Percentiles rank a stretch among this genome's conserved stretches.
Conservation (phyloP, 2,797 vertebrate species). For the Tiaroga cobitis region DNA sequence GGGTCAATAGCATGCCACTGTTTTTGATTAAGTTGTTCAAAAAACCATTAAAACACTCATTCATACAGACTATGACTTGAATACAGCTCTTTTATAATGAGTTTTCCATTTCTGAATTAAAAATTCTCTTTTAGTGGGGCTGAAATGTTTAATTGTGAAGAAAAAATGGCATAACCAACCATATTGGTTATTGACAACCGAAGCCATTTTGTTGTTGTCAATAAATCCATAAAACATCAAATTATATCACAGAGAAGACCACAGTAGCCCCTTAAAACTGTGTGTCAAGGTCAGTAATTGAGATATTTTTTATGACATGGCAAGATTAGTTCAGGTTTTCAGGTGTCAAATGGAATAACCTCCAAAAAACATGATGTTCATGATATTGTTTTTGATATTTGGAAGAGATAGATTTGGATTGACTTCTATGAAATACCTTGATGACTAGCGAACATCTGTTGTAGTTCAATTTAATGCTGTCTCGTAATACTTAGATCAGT, state of each 20-base stretch:
- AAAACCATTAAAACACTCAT: neutral
- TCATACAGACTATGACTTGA: neutral
- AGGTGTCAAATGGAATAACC: neutral
- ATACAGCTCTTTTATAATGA: neutral
- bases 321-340: neutral
- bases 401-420: neutral
- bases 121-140: neutral
- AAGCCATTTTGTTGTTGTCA: too few relatives aligned
- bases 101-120: neutral
- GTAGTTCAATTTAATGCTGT: neutral
- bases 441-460: neutral
- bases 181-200: neutral
- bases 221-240: too few relatives aligned
- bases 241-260: neutral
- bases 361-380: neutral
- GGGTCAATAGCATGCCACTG: constrained; percentile 18
- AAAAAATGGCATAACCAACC: neutral
- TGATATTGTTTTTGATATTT: too few relatives aligned
- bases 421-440: neutral
- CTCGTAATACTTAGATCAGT: neutral
- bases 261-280: neutral
- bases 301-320: too few relatives aligned
- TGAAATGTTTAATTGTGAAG: neutral
- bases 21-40: neutral
- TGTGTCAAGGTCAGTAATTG: too few relatives aligned